Evolutionary conservation across 2,888 invertebrate species (phyloP).

Genomic region (Xanthia togata): DNA sequence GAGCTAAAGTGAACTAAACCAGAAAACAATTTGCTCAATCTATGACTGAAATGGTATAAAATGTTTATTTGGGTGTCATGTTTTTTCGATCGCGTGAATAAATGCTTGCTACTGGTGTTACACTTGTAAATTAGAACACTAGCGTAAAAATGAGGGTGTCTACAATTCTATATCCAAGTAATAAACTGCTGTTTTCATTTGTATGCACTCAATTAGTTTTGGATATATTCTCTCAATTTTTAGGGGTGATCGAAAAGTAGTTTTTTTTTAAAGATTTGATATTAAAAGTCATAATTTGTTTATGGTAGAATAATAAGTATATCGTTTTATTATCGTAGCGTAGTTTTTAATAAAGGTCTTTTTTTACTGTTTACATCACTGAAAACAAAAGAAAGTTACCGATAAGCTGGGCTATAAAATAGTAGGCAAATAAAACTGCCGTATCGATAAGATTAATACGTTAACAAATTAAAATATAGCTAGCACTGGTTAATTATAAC

Average conservation of each 20-base stretch:
- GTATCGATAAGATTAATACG: constrained; percentile 38
- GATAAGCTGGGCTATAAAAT: constrained; percentile 33
- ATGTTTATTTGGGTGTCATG: constrained; percentile 9
- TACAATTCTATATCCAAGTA: background rate
- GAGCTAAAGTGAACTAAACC: background rate
- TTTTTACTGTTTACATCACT: constrained; percentile 25
- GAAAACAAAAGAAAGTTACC: constrained; percentile 38
- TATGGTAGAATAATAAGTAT: background rate
- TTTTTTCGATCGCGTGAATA: constrained; percentile 41
- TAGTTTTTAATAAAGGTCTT: too few species aligned
- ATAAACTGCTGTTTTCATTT: background rate
- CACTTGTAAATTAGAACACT: constrained; percentile 6
- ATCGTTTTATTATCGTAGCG: too few species aligned
- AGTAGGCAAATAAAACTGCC: constrained; percentile 29
- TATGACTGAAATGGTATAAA: constrained; percentile 5
- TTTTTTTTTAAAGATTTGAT: too few species aligned
- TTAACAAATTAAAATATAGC: constrained; percentile 28
- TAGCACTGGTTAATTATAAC: constrained; percentile 16
- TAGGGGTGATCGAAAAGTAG: too few species aligned
- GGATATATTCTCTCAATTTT: background rate
- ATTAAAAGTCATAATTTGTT: background rate
- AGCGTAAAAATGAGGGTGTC: background rate
- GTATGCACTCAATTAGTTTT: background rate
- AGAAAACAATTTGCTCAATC: constrained; percentile 8
- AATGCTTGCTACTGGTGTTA: constrained; percentile 19